These are phyloP conservation scores for Leuciscus idus DNA, from an alignment of 2,113 vertebrate species.

Conservation along the genomic window DNA sequence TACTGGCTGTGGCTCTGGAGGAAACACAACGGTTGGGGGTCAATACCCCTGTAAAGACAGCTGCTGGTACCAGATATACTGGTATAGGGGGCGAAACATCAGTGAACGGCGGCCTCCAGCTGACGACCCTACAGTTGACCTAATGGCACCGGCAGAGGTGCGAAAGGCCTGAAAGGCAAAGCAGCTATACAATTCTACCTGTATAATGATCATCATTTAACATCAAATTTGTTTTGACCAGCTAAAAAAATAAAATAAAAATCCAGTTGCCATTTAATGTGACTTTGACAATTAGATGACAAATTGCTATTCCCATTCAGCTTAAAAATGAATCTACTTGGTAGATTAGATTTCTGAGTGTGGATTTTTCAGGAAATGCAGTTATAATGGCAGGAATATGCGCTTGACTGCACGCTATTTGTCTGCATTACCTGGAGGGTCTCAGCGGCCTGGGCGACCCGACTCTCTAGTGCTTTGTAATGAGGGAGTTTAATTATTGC, in stretches of 20 bases:
- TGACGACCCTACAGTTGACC: no score
- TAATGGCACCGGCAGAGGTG: no score
- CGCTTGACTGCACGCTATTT: constrained; percentile 50
- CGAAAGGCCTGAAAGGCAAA: no score
- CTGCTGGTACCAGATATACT: no score
- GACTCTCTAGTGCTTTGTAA: constrained; percentile 69
- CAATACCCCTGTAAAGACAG: no score
- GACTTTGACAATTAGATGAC: constrained; percentile 21
- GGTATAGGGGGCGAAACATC: no score
- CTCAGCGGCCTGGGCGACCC: constrained; percentile 64
- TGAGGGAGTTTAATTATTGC: constrained; percentile 75
- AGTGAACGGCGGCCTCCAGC: no score
- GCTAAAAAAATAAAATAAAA: background rate
- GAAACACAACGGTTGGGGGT: no score
- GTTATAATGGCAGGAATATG: constrained; percentile 25
- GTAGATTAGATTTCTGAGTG: constrained; percentile 19
- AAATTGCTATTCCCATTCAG: constrained; percentile 2
- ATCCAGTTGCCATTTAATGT: background rate
- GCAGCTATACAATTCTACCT: no score
- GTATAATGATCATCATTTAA: background rate
- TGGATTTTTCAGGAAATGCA: constrained; percentile 26
- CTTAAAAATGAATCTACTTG: constrained; percentile 15
- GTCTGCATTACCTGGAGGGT: constrained; percentile 53
- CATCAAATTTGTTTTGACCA: background rate
- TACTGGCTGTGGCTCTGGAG: no score